These are phyloP conservation scores for Albula glossodonta DNA, from an alignment of 2,113 vertebrate genomes.

Conservation along the genomic window DNA sequence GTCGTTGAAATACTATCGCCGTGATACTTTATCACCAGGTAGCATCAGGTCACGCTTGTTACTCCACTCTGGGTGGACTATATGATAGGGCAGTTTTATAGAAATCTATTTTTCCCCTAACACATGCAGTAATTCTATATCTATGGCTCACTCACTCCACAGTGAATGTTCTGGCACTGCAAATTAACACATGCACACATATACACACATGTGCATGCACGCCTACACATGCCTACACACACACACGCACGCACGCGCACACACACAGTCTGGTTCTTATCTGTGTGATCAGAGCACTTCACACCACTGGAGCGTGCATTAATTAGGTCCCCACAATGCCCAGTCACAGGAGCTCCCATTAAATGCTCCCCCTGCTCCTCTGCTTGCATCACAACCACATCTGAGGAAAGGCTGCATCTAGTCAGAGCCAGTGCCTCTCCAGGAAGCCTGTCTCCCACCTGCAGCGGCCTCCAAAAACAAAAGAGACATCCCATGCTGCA, in stretches of 20 bases:
- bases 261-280: background rate
- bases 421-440: background rate
- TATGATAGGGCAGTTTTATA: background rate
- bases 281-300: background rate
- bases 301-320: background rate
- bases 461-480: background rate
- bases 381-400: background rate
- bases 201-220: background rate
- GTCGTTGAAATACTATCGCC: background rate
- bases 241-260: background rate
- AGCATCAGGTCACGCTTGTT: background rate
- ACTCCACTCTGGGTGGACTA: background rate
- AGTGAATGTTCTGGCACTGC: background rate
- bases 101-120: background rate
- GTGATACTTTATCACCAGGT: background rate
- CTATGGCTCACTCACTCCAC: background rate
- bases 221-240: slow-evolving; percentile 12
- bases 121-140: background rate
- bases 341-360: background rate
- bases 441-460: background rate
- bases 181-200: slow-evolving; percentile 24
- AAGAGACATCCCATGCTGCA: background rate
- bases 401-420: background rate
- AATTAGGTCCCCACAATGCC: background rate
- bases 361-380: background rate